Conservation (phyloP, 1,140 invertebrate species). For the Bemisia tabaci region DNA sequence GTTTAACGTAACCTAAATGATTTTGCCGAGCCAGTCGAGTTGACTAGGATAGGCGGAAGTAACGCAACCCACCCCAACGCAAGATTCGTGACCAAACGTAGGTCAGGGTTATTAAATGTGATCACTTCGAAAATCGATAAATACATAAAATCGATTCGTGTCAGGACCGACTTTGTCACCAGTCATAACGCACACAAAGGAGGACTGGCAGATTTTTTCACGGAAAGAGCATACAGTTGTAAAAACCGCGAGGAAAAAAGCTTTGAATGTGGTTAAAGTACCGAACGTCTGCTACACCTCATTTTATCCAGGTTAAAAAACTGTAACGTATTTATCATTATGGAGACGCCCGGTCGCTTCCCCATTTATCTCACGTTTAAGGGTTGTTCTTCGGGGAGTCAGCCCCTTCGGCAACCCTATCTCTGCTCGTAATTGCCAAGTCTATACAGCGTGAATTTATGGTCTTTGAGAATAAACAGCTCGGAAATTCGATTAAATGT, state of each 20-base stretch:
- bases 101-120: too few relatives aligned
- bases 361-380: background rate
- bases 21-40: too few relatives aligned
- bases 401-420: background rate
- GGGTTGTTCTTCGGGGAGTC: background rate
- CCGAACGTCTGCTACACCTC: background rate
- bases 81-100: too few relatives aligned
- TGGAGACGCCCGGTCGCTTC: background rate
- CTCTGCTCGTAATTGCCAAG: background rate
- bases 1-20: too few relatives aligned
- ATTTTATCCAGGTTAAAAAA: background rate
- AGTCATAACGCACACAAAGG: too few relatives aligned
- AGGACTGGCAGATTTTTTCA: too few relatives aligned
- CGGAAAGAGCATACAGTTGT: too few relatives aligned
- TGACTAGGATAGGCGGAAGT: too few relatives aligned
- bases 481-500: background rate
- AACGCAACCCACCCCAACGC: too few relatives aligned
- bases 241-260: background rate
- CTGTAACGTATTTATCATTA: background rate
- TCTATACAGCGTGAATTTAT: background rate
- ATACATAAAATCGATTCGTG: too few relatives aligned
- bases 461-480: background rate
- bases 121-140: too few relatives aligned
- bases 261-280: background rate
- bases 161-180: too few relatives aligned